Conservation (phyloP, 2,888 invertebrate species). For the Drosophila rubida region DNA sequence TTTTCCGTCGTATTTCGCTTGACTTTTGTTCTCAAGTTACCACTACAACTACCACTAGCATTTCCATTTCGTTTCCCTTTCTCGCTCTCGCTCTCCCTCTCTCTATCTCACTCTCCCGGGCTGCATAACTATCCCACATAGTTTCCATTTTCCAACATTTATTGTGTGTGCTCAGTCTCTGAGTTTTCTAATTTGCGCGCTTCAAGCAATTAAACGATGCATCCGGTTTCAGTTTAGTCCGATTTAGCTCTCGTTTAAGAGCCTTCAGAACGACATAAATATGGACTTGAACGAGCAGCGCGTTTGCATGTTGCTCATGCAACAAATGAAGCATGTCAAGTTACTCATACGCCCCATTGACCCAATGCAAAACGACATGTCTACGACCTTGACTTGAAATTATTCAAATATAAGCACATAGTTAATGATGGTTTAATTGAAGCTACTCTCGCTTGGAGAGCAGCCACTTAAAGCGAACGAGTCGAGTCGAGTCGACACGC, state of each 20-base stretch:
- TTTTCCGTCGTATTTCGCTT: constrained; percentile 56
- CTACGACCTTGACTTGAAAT: constrained; percentile 18
- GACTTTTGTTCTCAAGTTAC: constrained; percentile 69
- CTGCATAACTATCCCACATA: constrained; percentile 30
- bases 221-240: constrained; percentile 40
- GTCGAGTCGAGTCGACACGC: not conserved
- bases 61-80: not conserved
- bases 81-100: not conserved
- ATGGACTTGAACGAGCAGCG: not conserved
- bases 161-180: constrained; percentile 35
- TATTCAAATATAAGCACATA: not conserved
- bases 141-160: constrained; percentile 45
- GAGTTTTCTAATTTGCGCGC: constrained; percentile 68
- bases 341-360: constrained; percentile 48
- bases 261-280: not conserved
- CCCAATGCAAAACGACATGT: not conserved
- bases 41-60: not conserved
- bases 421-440: not conserved
- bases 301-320: constrained; percentile 29
- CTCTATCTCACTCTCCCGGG: too few species aligned
- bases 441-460: not conserved
- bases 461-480: not conserved
- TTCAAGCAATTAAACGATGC: constrained; percentile 60
- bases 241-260: not conserved
- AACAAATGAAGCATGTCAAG: constrained; percentile 63